phyloP scores from a whole-genome alignment of 1,140 invertebrate genomes.

The Bombus waltoni region DNA sequence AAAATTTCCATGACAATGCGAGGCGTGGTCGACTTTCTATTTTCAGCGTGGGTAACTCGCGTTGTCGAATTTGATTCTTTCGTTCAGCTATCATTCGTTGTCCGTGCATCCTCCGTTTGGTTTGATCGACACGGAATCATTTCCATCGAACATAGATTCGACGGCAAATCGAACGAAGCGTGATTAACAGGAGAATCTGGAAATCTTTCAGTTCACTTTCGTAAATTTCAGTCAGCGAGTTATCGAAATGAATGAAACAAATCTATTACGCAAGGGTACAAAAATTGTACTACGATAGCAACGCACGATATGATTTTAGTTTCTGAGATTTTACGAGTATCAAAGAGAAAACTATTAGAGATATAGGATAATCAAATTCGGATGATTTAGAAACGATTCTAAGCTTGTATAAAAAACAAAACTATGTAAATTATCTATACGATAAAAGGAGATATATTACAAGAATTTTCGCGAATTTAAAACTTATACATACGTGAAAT shows the following conservation, averaged over 20 bases:
- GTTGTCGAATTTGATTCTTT: conserved; percentile 14
- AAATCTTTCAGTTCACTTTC: background rate
- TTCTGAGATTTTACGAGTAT: no score
- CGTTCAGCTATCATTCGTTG: background rate
- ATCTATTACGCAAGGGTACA: no score
- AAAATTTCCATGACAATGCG: conserved; percentile 33
- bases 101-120: background rate
- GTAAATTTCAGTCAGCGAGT: background rate
- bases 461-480: no score
- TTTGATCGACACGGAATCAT: background rate
- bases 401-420: no score
- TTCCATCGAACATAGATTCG: background rate
- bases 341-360: no score
- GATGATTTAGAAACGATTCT: no score
- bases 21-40: background rate
- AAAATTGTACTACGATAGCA: no score
- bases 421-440: no score
- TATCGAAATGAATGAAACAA: background rate
- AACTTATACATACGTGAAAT: background rate
- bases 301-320: no score
- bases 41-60: conserved; percentile 9
- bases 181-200: background rate
- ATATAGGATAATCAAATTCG: no score
- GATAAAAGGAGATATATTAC: no score
- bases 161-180: background rate